These are phyloP conservation scores for Tachystola acroxantha DNA, from an alignment of 2,888 invertebrate genomes.

Conservation along the genomic window DNA sequence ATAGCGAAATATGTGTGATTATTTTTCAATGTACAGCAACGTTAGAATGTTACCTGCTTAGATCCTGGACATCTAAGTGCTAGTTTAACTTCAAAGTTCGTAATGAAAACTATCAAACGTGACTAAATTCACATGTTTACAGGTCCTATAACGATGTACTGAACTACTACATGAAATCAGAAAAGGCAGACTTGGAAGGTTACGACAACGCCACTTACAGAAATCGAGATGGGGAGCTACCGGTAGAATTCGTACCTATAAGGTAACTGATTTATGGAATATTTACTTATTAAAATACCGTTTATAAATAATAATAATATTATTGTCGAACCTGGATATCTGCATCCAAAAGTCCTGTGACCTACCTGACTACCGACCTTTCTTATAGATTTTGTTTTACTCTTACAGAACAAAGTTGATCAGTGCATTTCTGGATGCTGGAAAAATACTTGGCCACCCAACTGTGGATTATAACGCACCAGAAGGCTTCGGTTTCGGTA, in stretches of 20 bases:
- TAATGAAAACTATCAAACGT: neutral
- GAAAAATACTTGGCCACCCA: conserved; percentile 81
- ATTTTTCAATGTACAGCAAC: no score
- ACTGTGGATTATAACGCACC: conserved; percentile 84
- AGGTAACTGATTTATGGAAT: conserved; percentile 40
- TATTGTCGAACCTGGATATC: no score
- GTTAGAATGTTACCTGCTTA: no score
- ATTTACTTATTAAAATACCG: no score
- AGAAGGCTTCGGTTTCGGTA: conserved; percentile 81
- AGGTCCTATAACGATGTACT: conserved; percentile 80
- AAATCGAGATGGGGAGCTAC: conserved; percentile 79
- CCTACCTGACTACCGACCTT: no score
- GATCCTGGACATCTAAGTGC: no score
- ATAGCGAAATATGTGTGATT: no score
- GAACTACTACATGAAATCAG: conserved; percentile 80
- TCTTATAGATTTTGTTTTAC: neutral
- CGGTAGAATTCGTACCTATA: conserved; percentile 79
- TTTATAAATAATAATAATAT: no score
- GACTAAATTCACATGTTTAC: conserved; percentile 15
- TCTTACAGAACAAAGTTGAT: conserved; percentile 57
- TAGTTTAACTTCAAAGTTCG: no score
- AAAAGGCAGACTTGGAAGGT: conserved; percentile 66
- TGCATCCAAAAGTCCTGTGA: no score
- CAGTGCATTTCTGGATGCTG: conserved; percentile 78
- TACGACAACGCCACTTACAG: conserved; percentile 74